These are phyloP conservation scores for Corydoras sp. DNA, from an alignment of 2,113 vertebrate species.

Conservation along the genomic window DNA sequence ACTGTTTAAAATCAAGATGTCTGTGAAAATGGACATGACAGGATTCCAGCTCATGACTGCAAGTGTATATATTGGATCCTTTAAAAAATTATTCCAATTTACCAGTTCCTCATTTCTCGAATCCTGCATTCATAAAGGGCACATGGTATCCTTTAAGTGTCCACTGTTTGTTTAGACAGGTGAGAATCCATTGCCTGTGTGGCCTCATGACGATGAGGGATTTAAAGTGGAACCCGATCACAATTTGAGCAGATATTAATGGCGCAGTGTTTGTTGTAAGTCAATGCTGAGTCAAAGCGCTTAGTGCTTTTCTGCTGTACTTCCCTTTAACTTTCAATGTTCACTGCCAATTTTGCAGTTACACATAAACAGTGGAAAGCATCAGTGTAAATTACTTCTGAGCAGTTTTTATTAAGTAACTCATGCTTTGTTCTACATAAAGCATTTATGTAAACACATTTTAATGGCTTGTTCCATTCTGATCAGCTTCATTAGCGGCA, in stretches of 20 bases:
- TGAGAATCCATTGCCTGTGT: slow-evolving; percentile 13
- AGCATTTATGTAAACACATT: slow-evolving; percentile 19
- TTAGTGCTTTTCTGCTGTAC: background rate
- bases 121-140: slow-evolving; percentile 6
- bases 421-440: background rate
- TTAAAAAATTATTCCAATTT: background rate
- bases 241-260: slow-evolving; percentile 36
- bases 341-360: background rate
- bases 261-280: slow-evolving; percentile 28
- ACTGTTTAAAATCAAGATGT: background rate
- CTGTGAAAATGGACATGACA: background rate
- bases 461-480: slow-evolving; percentile 20
- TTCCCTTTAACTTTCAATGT: background rate
- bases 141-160: slow-evolving; percentile 5
- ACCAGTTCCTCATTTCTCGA: background rate
- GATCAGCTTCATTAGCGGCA: slow-evolving; percentile 1
- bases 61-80: background rate
- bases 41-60: background rate
- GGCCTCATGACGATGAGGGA: slow-evolving; percentile 19
- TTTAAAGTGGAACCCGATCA: slow-evolving; percentile 36
- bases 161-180: background rate
- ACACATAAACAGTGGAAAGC: background rate
- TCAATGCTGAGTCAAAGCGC: background rate
- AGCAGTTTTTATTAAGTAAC: background rate
- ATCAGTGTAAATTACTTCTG: background rate